A percentile compares a stretch with the other conserved stretches of the same genome.
Evolutionary conservation across 30 jellyfish, hydroid and myxozoan genomes (phyloP).

Genomic region (Calvadosia cruxmelitensis): DNA sequence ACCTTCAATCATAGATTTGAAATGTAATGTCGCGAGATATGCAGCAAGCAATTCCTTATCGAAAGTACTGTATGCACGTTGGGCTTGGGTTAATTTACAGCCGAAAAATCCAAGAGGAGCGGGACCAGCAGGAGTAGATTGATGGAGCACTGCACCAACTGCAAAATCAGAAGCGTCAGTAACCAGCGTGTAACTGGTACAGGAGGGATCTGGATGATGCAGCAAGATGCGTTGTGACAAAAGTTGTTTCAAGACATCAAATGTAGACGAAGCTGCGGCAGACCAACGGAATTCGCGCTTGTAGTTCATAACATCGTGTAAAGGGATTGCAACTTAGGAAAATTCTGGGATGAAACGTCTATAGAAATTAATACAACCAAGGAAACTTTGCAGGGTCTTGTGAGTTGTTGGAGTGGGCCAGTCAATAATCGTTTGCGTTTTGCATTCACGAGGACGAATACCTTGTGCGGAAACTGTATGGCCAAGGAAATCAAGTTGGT

Average conservation of each 20-base stretch:
- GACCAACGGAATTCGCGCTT: background rate
- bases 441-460: slow-evolving; percentile 21
- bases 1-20: slow-evolving; percentile 15
- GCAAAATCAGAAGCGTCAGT: slow-evolving; percentile 32
- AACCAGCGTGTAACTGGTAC: slow-evolving; percentile 8
- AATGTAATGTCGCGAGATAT: slow-evolving; percentile 19
- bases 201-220: too few species aligned
- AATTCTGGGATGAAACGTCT: slow-evolving; percentile 22
- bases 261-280: background rate
- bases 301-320: slow-evolving; percentile 19
- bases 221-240: too few species aligned
- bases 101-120: slow-evolving; percentile 26
- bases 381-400: slow-evolving; percentile 5
- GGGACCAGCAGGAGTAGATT: too few species aligned
- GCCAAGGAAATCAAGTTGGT: slow-evolving; percentile 22
- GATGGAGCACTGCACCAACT: too few species aligned
- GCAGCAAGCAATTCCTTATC: slow-evolving; percentile 20
- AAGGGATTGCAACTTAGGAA: slow-evolving; percentile 14
- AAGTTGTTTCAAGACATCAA: slow-evolving; percentile 7
- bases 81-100: slow-evolving; percentile 10
- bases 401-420: background rate
- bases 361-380: slow-evolving; percentile 11
- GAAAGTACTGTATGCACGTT: slow-evolving; percentile 24
- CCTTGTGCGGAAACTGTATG: slow-evolving; percentile 30
- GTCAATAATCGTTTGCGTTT: too few species aligned